phyloP scores from a whole-genome alignment of 92 coral and sea anemone species.

The Plumapathes pennacea region DNA sequence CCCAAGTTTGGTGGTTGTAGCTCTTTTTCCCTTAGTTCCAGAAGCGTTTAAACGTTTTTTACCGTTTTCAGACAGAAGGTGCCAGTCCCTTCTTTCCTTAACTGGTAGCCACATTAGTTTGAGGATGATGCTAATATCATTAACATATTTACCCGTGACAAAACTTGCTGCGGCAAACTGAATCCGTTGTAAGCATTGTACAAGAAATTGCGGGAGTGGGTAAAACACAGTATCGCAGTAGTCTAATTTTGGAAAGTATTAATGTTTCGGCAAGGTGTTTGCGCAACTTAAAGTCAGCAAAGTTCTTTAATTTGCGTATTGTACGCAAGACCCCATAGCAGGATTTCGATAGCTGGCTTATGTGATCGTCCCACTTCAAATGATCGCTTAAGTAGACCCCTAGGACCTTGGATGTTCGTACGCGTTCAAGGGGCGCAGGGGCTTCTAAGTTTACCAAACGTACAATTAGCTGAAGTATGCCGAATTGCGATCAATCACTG shows the following conservation, averaged over 20 bases:
- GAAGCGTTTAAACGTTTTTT: too few relatives aligned
- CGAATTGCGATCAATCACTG: too few relatives aligned
- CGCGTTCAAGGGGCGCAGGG: conserved; percentile 26
- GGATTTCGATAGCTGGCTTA: conserved; percentile 28
- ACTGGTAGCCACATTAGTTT: conserved; percentile 40
- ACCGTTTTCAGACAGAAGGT: too few relatives aligned
- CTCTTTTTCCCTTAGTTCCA: too few relatives aligned
- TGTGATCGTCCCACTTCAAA: conserved; percentile 33
- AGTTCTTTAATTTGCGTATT: conserved; percentile 41
- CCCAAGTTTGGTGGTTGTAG: too few relatives aligned
- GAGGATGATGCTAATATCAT: conserved; percentile 3
- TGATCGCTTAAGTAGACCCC: conserved; percentile 21
- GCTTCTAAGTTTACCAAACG: too few relatives aligned
- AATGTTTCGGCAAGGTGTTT: conserved; percentile 24
- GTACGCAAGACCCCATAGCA: conserved; percentile 27
- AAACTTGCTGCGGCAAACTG: conserved; percentile 46
- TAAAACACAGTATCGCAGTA: conserved; percentile 13
- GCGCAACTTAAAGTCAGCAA: conserved; percentile 23
- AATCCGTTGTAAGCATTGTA: conserved; percentile 36
- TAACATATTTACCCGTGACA: conserved; percentile 39
- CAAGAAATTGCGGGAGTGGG: conserved; percentile 24
- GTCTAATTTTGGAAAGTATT: conserved; percentile 6
- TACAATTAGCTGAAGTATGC: too few relatives aligned
- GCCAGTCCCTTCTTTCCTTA: conserved; percentile 42
- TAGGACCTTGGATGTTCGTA: conserved; percentile 13